Conservation (phyloP, 2,797 vertebrate species). For the Parauchenoglanis punctatus region DNA sequence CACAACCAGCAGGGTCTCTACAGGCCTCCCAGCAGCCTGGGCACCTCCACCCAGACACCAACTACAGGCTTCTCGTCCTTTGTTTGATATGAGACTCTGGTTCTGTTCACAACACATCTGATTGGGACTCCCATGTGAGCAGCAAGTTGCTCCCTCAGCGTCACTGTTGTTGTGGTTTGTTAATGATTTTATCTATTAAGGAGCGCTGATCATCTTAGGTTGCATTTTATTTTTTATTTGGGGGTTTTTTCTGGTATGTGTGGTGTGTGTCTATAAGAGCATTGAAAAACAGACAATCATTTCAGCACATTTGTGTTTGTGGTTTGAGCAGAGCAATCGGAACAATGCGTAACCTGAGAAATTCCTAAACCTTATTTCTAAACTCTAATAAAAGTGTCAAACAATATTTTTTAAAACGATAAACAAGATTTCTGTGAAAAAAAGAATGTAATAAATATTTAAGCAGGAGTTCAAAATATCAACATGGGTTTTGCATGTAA, state of each 20-base stretch:
- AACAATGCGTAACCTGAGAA: conserved; percentile 59
- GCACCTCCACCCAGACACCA: conserved; percentile 86
- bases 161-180: conserved; percentile 63
- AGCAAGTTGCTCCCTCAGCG: conserved; percentile 54
- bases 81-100: conserved; percentile 83
- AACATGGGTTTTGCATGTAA: conserved; percentile 43
- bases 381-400: conserved; percentile 44
- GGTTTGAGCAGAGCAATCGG: conserved; percentile 59
- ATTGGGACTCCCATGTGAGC: conserved; percentile 41
- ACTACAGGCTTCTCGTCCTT: conserved; percentile 97
- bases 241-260: conserved; percentile 18
- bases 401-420: conserved; percentile 35
- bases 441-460: conserved; percentile 24
- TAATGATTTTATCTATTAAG: conserved; percentile 62
- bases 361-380: conserved; percentile 66
- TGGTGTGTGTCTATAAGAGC: conserved; percentile 58
- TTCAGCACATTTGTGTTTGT: conserved; percentile 64
- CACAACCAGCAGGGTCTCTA: conserved; percentile 90
- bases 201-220: conserved; percentile 60
- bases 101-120: conserved; percentile 63
- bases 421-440: conserved; percentile 26
- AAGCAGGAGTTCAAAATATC: conserved; percentile 16
- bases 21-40: conserved; percentile 93
- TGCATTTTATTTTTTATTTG: conserved; percentile 32
- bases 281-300: conserved; percentile 77